Conservation (phyloP, 1,140 invertebrate genomes). For the Callitettix versicolor region DNA sequence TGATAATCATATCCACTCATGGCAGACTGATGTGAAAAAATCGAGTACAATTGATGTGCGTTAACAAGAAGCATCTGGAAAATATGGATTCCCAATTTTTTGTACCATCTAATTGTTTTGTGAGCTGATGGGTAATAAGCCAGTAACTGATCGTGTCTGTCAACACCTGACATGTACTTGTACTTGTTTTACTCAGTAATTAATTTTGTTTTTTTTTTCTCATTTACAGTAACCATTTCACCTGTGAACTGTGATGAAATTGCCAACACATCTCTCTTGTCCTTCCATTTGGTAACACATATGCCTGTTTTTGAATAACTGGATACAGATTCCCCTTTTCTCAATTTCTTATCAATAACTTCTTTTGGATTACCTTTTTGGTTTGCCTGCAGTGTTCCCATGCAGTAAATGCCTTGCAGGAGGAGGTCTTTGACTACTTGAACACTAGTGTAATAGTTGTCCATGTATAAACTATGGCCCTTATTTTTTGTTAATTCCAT, state of each 20-base stretch:
- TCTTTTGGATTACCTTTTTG: conserved; percentile 30
- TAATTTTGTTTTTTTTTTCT: conserved; percentile 3
- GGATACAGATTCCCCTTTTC: conserved; percentile 28
- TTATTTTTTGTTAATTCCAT: background rate
- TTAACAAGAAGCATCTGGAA: conserved; percentile 17
- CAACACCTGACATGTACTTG: conserved; percentile 20
- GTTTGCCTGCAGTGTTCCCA: conserved; percentile 34
- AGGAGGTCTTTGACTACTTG: conserved; percentile 32
- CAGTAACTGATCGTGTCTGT: conserved; percentile 17
- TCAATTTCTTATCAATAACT: conserved; percentile 31
- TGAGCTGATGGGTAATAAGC: conserved; percentile 17
- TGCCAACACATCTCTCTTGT: conserved; percentile 29
- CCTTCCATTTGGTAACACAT: conserved; percentile 32
- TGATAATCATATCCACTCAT: too few species aligned
- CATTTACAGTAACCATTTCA: background rate
- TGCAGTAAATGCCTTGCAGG: conserved; percentile 34
- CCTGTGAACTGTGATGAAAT: conserved; percentile 9
- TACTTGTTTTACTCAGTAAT: conserved; percentile 19
- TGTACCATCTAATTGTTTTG: conserved; percentile 21
- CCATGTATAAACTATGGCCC: conserved; percentile 14
- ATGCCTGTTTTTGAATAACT: conserved; percentile 31
- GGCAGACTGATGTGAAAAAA: too few species aligned
- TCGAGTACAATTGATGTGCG: background rate
- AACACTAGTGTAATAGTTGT: conserved; percentile 33
- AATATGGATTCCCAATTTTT: conserved; percentile 19